A percentile compares a stretch with the other conserved stretches of the same genome.
These are phyloP conservation scores for Heliornis fulica DNA, from an alignment of 2,113 vertebrate genomes.

Conservation along the genomic window DNA sequence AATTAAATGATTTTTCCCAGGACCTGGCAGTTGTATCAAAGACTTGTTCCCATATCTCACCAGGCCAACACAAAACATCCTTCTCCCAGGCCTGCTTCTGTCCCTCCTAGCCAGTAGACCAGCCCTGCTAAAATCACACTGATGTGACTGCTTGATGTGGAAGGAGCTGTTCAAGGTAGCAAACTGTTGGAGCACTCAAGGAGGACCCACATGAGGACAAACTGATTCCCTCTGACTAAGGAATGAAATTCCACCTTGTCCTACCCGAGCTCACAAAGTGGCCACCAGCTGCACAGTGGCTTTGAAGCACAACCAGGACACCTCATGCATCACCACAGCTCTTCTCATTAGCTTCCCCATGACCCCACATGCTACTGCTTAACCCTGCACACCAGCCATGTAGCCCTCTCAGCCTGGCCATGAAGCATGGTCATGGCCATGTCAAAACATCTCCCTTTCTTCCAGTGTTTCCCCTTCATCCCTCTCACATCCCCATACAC, in stretches of 20 bases:
- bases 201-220: neutral
- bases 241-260: neutral
- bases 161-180: neutral
- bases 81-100: neutral
- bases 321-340: neutral
- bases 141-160: neutral
- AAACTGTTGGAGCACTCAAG: neutral
- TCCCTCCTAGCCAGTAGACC: neutral
- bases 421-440: neutral
- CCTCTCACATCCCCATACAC: neutral
- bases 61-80: neutral
- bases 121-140: neutral
- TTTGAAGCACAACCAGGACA: neutral
- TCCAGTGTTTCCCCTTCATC: neutral
- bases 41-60: neutral
- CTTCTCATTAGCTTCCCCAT: neutral
- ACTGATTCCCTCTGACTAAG: neutral
- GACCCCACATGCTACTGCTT: accelerated
- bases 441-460: neutral
- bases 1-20: neutral
- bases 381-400: neutral
- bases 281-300: neutral
- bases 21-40: neutral
- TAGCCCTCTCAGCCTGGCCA: neutral
- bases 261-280: neutral